phyloP scores from a whole-genome alignment of 2,113 vertebrate species.

The Salvelinus alpinus region DNA sequence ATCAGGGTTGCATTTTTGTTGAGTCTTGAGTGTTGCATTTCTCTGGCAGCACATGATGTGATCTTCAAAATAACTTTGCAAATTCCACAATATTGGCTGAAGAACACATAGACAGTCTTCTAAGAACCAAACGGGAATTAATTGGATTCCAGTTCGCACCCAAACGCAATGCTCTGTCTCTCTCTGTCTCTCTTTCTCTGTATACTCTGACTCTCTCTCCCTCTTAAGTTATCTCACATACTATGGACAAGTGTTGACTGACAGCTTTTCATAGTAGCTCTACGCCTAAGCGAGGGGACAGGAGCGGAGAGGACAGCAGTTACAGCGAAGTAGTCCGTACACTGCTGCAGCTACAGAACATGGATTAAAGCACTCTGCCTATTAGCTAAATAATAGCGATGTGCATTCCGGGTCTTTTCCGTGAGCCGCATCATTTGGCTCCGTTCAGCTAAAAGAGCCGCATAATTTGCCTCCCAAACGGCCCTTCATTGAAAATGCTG shows the following conservation, averaged over 20 bases:
- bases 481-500: too few species aligned
- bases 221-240: conserved; percentile 1
- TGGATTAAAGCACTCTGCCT: conserved; percentile 57
- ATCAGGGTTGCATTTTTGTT: too few species aligned
- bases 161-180: not conserved
- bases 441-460: too few species aligned
- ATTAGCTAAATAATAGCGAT: conserved; percentile 25
- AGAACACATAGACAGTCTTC: too few species aligned
- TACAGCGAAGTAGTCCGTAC: conserved; percentile 23
- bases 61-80: not conserved
- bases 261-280: conserved; percentile 62
- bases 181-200: not conserved
- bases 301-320: conserved; percentile 33
- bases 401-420: too few species aligned
- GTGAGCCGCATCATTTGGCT: too few species aligned
- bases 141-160: not conserved
- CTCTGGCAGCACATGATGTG: not conserved
- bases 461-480: too few species aligned
- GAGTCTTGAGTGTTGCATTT: not conserved
- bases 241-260: conserved; percentile 58
- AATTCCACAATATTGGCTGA: not conserved
- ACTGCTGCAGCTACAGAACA: conserved; percentile 28
- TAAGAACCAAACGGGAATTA: not conserved
- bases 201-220: not conserved
- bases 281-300: conserved; percentile 34